phyloP scores from a whole-genome alignment of 2,888 invertebrate species.

The Copidosoma aretas region DNA sequence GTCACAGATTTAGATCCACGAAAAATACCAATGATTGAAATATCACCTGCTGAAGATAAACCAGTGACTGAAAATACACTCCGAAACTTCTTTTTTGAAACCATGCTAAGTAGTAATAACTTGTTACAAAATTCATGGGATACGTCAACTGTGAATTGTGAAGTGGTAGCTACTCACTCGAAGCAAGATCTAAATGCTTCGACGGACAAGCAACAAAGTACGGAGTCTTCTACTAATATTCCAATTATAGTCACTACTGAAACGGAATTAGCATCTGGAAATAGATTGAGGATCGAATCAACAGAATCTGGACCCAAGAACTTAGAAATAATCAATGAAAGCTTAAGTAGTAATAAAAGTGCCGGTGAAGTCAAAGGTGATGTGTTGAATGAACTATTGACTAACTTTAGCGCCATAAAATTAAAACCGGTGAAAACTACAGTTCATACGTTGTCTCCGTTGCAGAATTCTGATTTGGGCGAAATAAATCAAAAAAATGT shows the following conservation, averaged over 20 bases:
- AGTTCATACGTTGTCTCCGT: slow-evolving; percentile 16
- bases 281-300: slow-evolving; percentile 18
- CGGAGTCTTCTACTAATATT: slow-evolving; percentile 4
- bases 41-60: slow-evolving; percentile 22
- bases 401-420: slow-evolving; percentile 55
- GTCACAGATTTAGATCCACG: neutral
- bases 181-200: slow-evolving; percentile 33
- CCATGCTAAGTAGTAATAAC: slow-evolving; percentile 46
- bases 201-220: neutral
- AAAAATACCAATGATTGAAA: slow-evolving; percentile 1
- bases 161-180: slow-evolving; percentile 46
- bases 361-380: slow-evolving; percentile 51
- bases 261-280: slow-evolving; percentile 2
- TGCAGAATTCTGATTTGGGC: slow-evolving; percentile 33
- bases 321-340: slow-evolving; percentile 4
- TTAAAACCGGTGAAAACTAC: slow-evolving; percentile 48
- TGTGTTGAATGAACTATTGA: slow-evolving; percentile 56
- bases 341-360: slow-evolving; percentile 37
- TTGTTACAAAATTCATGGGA: slow-evolving; percentile 11
- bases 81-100: slow-evolving; percentile 54
- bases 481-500: slow-evolving; percentile 33
- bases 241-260: neutral
- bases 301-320: slow-evolving; percentile 22
- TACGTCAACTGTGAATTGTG: slow-evolving; percentile 35
- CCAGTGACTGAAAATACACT: slow-evolving; percentile 35